Base-by-base conservation (phyloP, 1,140 invertebrate species). In the Protaetia brevitarsis region DNA sequence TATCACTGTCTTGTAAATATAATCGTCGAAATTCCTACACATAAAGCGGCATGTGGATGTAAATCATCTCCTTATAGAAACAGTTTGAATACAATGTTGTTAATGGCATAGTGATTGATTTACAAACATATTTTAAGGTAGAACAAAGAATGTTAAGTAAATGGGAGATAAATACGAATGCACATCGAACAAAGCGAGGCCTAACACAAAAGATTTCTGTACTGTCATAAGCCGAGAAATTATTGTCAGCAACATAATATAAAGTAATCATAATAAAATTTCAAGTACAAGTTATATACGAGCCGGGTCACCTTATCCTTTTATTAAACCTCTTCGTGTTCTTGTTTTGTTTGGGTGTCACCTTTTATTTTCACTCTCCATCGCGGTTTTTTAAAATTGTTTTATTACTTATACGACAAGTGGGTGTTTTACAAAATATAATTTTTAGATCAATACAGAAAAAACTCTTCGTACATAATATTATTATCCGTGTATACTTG, bases 241-340 rank as follows among this genome's bases (percentile, higher is more conserved):
- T 45, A 45, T 45, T 45, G 16, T 45, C 41, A 45, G 16, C 8
- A 45, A 45, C 41, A 45, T 19, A 45, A 45, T 45, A 45, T 45
- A 45, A 45, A 45, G 41, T 45, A 45, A 45, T 45, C 41, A 45
- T 45, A 45, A 45, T 45, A 45, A 45, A 45, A 45, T 45, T 45
- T 45, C 41, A 19, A 45, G 41, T 45, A 45, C 16, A 19, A 3
- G 41, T 45, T 13, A 2, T 45, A 45, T 19, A 45, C 13, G 41
- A 13, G 16, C 16, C 16, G 3, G 6, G 41, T 45, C n/a, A n/a
- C n/a, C n/a, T n/a, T 45, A 5, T 41, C 37, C 11, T 41, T 41
- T 41, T 13, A 13, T 45, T 45, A 5, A 45, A 45, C n/a, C n/a
- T n/a, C n/a, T n/a, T n/a, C n/a, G n/a, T n/a, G n/a, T 45, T 45